Conservation (phyloP, 2,113 vertebrate genomes). For the Xenus cinereus region DNA sequence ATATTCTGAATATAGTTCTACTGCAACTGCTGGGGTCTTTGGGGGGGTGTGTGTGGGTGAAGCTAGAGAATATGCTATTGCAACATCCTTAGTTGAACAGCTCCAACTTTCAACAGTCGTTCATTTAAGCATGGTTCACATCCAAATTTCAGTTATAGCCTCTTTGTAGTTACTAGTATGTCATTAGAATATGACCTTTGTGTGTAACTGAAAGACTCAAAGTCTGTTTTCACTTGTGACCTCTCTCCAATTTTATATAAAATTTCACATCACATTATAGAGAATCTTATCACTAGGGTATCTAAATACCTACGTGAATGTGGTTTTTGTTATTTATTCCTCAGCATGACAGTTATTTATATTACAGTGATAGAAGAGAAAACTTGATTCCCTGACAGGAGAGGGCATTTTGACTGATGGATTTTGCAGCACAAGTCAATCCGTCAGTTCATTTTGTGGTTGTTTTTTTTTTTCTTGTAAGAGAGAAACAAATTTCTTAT, state of each 20-base stretch:
- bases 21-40: neutral
- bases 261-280: neutral
- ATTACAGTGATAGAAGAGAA: constrained; percentile 1
- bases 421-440: neutral
- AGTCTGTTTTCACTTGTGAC: neutral
- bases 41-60: rapidly evolving
- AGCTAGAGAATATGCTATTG: neutral
- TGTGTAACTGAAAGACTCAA: neutral
- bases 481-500: neutral
- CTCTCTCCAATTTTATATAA: neutral
- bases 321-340: neutral
- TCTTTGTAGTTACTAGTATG: neutral
- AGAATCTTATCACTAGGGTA: neutral
- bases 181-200: neutral
- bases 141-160: neutral
- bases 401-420: constrained; percentile 23
- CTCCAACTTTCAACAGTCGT: neutral
- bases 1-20: neutral
- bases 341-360: neutral
- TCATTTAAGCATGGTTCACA: neutral
- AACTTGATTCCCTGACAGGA: constrained; percentile 18
- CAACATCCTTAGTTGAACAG: neutral
- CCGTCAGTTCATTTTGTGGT: neutral
- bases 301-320: neutral
- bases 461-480: neutral